Evolutionary conservation across 2,888 invertebrate species (phyloP).

Genomic region (Antheraea assamensis): DNA sequence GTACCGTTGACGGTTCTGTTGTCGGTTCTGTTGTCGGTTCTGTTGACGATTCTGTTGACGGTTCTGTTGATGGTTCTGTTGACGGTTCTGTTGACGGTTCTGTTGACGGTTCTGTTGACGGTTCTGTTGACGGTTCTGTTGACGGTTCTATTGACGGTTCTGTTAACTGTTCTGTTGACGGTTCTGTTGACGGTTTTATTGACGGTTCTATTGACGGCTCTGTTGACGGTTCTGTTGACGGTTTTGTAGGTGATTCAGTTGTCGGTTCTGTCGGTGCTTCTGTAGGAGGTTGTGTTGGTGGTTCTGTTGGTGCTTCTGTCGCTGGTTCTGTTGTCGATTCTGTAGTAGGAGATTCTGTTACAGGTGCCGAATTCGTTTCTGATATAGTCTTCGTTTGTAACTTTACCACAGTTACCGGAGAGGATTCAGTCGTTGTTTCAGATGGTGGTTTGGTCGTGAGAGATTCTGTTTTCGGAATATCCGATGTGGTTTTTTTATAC

Average conservation of each 20-base stretch:
- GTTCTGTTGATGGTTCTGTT: conserved; percentile 5
- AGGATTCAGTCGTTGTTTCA: not conserved
- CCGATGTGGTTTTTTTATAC: not conserved
- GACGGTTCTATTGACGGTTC: not conserved
- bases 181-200: not conserved
- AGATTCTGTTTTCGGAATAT: not conserved
- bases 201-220: not conserved
- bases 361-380: not conserved
- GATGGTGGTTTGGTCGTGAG: not conserved
- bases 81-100: conserved; percentile 3
- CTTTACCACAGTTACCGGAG: not conserved
- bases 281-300: not conserved
- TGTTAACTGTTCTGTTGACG: not conserved
- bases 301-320: not conserved
- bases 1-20: not conserved
- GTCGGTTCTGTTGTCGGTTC: conserved; percentile 1
- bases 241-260: not conserved
- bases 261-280: not conserved
- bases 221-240: not conserved
- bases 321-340: not conserved
- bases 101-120: conserved; percentile 3
- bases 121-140: not conserved
- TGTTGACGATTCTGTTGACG: not conserved
- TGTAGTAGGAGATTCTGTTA: not conserved
- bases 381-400: not conserved